A percentile compares a stretch with the other conserved stretches of the same genome.
Conservation (phyloP, 2,113 vertebrate genomes). For the Accipiter virgatus region DNA sequence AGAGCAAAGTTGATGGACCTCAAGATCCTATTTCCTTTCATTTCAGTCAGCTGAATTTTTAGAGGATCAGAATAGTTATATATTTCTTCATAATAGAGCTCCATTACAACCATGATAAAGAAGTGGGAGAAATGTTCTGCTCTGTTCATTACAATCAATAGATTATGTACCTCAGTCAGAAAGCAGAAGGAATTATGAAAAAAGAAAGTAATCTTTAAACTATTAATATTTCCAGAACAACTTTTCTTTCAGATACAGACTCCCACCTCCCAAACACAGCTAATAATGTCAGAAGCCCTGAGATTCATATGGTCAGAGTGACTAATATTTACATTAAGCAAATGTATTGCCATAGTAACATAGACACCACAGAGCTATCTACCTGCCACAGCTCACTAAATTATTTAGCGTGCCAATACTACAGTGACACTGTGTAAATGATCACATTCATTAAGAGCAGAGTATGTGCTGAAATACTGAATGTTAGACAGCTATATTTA, state of each 20-base stretch:
- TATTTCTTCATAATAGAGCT: neutral
- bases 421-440: conserved; percentile 67
- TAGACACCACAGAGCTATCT: conserved; percentile 55
- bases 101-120: neutral
- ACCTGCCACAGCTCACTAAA: conserved; percentile 72
- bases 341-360: conserved; percentile 77
- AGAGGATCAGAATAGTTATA: neutral
- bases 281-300: conserved; percentile 52
- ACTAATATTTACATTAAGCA: conserved; percentile 74
- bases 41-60: neutral
- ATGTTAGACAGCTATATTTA: conserved; percentile 49
- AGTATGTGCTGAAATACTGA: conserved; percentile 47
- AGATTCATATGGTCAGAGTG: conserved; percentile 56
- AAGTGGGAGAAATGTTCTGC: conserved; percentile 3
- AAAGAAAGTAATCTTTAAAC: conserved; percentile 6
- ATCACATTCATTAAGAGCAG: conserved; percentile 68
- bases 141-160: conserved; percentile 22
- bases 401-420: conserved; percentile 73
- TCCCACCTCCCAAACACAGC: conserved; percentile 11
- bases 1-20: neutral
- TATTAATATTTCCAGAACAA: conserved; percentile 19
- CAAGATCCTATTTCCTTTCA: neutral
- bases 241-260: conserved; percentile 14
- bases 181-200: conserved; percentile 34
- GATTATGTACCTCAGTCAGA: neutral